Percentiles rank a stretch among this genome's conserved stretches.
Conservation (phyloP, 2,888 invertebrate genomes). For the Drosophila kuntzei region DNA sequence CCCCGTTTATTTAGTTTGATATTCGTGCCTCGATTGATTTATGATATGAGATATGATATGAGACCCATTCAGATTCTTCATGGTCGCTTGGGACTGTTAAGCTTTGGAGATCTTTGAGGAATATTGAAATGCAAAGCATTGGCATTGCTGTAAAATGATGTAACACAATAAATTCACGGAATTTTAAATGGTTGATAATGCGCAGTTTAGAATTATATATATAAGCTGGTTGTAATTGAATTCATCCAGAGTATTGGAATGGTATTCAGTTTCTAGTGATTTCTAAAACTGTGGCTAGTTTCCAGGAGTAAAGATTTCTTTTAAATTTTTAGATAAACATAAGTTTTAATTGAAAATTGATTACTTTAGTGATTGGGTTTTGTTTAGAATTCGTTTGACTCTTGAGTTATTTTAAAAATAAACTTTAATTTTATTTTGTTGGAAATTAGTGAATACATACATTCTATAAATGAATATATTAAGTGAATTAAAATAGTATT, state of each 20-base stretch:
- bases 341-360: neutral
- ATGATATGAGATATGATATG: constrained; percentile 18
- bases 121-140: constrained; percentile 5
- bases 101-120: constrained; percentile 7
- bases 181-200: neutral
- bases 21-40: constrained; percentile 19
- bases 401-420: neutral
- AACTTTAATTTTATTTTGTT: neutral
- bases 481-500: neutral
- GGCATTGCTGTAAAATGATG: constrained; percentile 5
- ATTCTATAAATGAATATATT: neutral
- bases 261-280: neutral
- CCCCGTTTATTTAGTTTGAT: neutral
- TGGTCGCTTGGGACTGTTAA: constrained; percentile 19
- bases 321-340: neutral
- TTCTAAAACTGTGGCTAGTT: neutral
- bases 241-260: neutral
- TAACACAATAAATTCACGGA: constrained; percentile 2
- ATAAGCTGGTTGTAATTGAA: neutral
- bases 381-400: neutral
- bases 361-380: too few species aligned
- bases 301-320: neutral
- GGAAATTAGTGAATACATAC: neutral
- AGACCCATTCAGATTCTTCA: constrained; percentile 2
- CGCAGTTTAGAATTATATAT: neutral